phyloP scores from a whole-genome alignment of 2,113 vertebrate species.

The Urocynchramus pylzowi region DNA sequence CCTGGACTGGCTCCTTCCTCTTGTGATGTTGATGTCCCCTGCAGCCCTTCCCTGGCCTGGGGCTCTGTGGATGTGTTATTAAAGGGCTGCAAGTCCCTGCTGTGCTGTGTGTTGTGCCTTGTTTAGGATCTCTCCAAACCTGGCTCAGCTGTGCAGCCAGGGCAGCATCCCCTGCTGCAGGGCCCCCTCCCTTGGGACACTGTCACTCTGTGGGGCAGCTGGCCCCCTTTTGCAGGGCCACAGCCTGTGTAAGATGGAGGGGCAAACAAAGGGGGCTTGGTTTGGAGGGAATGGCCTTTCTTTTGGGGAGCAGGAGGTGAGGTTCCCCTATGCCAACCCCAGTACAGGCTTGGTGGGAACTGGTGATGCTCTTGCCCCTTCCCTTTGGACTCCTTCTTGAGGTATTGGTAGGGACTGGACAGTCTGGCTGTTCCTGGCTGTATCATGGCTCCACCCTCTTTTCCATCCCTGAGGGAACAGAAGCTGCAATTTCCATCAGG shows the following conservation, averaged over 20 bases:
- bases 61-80: neutral
- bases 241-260: neutral
- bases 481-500: constrained; percentile 33
- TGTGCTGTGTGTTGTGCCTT: neutral
- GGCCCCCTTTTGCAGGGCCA: neutral
- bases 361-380: neutral
- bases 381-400: neutral
- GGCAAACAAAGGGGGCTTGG: neutral
- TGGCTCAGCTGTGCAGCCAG: neutral
- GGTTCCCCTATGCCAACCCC: neutral
- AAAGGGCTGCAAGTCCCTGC: neutral
- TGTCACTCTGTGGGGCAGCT: neutral
- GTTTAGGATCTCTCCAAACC: neutral
- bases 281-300: neutral
- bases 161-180: neutral
- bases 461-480: neutral
- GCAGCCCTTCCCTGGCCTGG: neutral
- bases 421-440: neutral
- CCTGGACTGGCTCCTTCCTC: neutral
- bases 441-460: neutral
- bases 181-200: fast-evolving
- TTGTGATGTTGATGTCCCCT: neutral
- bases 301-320: neutral
- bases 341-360: neutral
- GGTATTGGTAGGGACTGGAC: neutral